A percentile compares a stretch with the other conserved stretches of the same genome.
Conservation (phyloP, 2,888 invertebrate genomes). For the Hipparchia sbordonii region DNA sequence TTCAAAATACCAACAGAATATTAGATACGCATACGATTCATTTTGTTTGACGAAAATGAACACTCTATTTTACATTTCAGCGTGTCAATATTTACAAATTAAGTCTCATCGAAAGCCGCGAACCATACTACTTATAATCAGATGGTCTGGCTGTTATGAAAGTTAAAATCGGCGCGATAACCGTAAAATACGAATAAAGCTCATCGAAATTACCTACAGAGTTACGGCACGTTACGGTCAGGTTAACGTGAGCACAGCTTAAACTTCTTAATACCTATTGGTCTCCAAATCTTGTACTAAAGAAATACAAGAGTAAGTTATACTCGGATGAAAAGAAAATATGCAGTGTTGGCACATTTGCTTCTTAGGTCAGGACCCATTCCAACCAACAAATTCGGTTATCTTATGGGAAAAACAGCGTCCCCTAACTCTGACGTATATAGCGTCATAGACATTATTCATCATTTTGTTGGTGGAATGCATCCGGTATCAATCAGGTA, state of each 20-base stretch:
- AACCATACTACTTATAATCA: constrained; percentile 31
- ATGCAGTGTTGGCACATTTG: no score
- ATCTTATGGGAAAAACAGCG: no score
- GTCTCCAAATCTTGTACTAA: background rate
- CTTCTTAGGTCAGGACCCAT: no score
- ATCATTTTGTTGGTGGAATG: no score
- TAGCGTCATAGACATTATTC: no score
- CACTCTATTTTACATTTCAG: background rate
- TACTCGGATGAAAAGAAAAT: no score
- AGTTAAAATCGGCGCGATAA: constrained; percentile 39
- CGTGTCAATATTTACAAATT: constrained; percentile 4
- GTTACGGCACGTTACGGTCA: constrained; percentile 24
- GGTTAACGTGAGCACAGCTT: constrained; percentile 23
- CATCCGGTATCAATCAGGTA: no score
- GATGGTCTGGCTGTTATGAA: constrained; percentile 36
- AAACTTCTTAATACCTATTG: constrained; percentile 10
- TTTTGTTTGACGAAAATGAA: background rate
- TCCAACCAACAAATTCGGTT: no score
- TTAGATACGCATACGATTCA: no score
- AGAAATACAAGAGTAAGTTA: background rate
- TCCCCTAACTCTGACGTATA: no score
- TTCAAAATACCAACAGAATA: no score
- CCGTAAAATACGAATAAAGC: constrained; percentile 36
- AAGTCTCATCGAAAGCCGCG: constrained; percentile 23
- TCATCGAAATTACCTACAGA: constrained; percentile 35